Evolutionary conservation across 1,140 invertebrate genomes (phyloP).

Genomic region (Scaptomyza hsui): DNA sequence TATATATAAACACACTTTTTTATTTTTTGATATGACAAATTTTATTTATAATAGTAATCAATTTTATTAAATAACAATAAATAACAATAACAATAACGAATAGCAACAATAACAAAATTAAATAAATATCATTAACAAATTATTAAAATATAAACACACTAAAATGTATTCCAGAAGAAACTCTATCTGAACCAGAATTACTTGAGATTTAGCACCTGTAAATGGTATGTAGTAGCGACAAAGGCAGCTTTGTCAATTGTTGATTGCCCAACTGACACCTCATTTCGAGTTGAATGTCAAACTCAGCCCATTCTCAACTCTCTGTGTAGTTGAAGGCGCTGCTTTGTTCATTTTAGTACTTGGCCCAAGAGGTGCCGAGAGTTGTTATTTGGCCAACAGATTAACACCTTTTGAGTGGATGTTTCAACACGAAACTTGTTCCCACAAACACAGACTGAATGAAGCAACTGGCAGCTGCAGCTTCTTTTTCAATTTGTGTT

Average conservation of each 20-base stretch:
- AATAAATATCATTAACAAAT: too few relatives aligned
- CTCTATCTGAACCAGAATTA: not conserved
- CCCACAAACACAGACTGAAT: not conserved
- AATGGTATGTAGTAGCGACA: constrained; percentile 28
- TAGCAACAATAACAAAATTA: too few relatives aligned
- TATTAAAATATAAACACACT: too few relatives aligned
- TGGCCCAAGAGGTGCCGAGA: constrained; percentile 13
- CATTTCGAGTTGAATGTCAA: constrained; percentile 16
- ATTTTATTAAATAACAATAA: too few relatives aligned
- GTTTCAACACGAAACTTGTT: constrained; percentile 54
- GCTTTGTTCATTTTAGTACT: constrained; percentile 34
- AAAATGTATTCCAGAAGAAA: too few relatives aligned
- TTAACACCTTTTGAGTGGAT: constrained; percentile 67
- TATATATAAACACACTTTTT: too few relatives aligned
- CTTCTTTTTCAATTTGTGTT: constrained; percentile 15
- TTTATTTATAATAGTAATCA: too few relatives aligned
- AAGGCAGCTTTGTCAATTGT: constrained; percentile 21
- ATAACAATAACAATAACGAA: too few relatives aligned
- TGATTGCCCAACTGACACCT: constrained; percentile 44
- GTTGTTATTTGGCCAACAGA: constrained; percentile 62
- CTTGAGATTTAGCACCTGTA: constrained; percentile 8
- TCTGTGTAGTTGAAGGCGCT: constrained; percentile 2
- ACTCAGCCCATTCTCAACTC: constrained; percentile 10
- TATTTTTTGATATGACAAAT: too few relatives aligned
- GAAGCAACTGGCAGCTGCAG: constrained; percentile 1